Conservation (phyloP, 2,113 vertebrate species). For the Hyaena hyaena region DNA sequence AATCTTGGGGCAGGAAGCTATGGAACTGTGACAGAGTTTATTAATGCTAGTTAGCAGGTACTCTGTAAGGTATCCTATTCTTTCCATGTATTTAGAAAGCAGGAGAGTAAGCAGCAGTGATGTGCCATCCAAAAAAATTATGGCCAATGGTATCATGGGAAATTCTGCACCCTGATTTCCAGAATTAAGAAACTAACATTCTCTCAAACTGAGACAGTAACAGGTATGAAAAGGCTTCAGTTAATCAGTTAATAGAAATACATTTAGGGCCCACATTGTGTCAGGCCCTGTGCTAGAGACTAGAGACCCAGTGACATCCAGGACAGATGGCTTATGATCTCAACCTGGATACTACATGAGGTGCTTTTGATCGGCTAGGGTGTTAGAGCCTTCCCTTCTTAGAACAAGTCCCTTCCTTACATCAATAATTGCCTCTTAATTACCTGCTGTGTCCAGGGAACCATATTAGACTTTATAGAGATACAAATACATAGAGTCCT, state of each 20-base stretch:
- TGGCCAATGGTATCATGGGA: background rate
- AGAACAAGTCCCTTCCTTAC: background rate
- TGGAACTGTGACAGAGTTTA: background rate
- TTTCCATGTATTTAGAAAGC: conserved; percentile 26
- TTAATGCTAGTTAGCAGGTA: background rate
- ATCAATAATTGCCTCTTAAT: background rate
- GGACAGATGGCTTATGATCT: background rate
- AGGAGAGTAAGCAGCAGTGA: background rate
- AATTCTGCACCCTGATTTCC: background rate
- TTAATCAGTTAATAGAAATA: background rate
- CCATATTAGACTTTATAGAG: background rate
- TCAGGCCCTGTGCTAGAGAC: background rate
- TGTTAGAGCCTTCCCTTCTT: background rate
- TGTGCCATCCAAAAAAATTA: background rate
- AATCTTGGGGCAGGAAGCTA: background rate
- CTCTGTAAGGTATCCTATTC: background rate
- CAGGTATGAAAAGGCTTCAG: background rate
- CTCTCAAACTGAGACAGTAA: background rate
- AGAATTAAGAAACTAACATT: background rate
- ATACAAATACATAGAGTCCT: background rate
- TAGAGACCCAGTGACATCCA: background rate
- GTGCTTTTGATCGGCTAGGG: background rate
- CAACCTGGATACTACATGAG: background rate
- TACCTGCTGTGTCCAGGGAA: background rate
- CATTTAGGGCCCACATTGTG: background rate